Evolutionary conservation across 2,888 invertebrate species (phyloP), one percentile per base, ranked within the genome.

Genomic region (Thereva unica): DNA sequence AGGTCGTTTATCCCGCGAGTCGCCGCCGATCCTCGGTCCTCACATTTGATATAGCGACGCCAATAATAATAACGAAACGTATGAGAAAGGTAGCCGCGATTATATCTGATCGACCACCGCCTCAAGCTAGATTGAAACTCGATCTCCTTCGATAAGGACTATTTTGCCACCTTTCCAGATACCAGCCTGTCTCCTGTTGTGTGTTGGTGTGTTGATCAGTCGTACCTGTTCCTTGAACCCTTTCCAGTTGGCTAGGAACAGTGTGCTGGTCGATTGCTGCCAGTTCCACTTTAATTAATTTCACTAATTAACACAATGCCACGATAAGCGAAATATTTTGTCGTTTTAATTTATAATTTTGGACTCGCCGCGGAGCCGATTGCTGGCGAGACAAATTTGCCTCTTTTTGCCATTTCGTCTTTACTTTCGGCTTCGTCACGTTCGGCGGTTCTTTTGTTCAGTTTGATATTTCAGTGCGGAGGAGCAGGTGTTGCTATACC

Each of bases 291-390:
- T 63, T 63, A 63, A 61, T 61, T 61, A 61, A 50, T 52, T 50
- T 63, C 42, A 63, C 63, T 63, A 63, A 63, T 63, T 63, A 63
- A 63, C 63, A 63, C 63, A 63, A 63, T 63, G 52, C 52, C 52
- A 38, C 49, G 63, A 50, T 50, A 63, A 63, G 52, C 49, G 52
- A 63, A 63, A 63, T 52, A 63, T 63, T 63, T 63, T 63, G 59
- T 63, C 52, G 50, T 63, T 63, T 63, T 63, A 50, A 50, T 63
- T 63, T 50, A 50, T 52, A 63, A 63, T 63, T 47, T 63, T 63
- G 41, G 41, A 50, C 52, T 63, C 50, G 38, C 59, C 45, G 49
- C 59, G 59, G 47, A 37, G 47, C 57, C 34, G 8, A n/a, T 44
- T 44, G 44, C n/a, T 44, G 3, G 44, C 8, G 44, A n/a, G 44